Evolutionary conservation across 1,140 invertebrate species (phyloP).

Genomic region (Rhagoletis zephyria): DNA sequence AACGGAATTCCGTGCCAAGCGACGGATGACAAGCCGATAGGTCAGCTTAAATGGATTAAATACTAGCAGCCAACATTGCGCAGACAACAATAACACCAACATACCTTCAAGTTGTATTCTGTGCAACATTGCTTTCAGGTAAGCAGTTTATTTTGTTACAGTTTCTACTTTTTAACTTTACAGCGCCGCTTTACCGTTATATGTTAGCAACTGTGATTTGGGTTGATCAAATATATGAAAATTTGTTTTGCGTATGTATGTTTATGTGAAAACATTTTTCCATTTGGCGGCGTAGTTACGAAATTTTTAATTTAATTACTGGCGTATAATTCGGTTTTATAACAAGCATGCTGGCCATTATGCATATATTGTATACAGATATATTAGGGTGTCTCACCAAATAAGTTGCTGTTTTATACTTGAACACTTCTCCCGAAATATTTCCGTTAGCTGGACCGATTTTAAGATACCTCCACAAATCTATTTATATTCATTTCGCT

Average conservation of each 20-base stretch:
- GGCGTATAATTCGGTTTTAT: neutral
- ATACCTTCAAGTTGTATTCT: neutral
- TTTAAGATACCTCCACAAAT: too few relatives aligned
- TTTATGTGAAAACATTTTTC: neutral
- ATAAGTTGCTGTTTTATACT: too few relatives aligned
- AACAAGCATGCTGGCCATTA: too few relatives aligned
- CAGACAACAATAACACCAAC: neutral
- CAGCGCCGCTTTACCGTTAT: neutral
- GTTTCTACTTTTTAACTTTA: neutral
- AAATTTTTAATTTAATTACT: neutral
- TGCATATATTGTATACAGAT: too few relatives aligned
- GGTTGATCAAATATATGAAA: too few relatives aligned
- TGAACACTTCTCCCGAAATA: too few relatives aligned
- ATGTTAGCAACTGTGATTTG: too few relatives aligned
- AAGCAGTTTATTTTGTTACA: neutral
- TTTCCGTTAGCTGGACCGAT: too few relatives aligned
- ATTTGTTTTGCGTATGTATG: too few relatives aligned
- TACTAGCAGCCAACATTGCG: neutral
- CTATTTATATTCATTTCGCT: too few relatives aligned
- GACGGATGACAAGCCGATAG: slow-evolving; percentile 13
- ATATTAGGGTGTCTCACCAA: too few relatives aligned
- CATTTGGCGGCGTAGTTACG: neutral
- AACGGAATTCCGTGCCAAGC: slow-evolving; percentile 7
- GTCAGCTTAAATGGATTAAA: neutral
- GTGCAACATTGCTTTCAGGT: neutral